Conservation (phyloP, 2,888 invertebrate species). For the Ommatoiulus sabulosus region DNA sequence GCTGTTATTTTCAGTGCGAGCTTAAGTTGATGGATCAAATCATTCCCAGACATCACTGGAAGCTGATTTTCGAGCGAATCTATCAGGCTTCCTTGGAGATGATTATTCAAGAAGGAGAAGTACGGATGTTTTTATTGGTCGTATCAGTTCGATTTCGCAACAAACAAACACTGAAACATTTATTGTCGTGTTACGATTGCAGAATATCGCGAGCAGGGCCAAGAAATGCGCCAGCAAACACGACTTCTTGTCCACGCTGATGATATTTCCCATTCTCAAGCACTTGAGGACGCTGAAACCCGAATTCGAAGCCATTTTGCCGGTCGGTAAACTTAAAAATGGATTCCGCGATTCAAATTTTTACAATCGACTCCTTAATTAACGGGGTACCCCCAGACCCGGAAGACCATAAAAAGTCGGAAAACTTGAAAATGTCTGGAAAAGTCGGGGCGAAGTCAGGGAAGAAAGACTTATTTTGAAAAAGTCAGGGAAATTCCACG, state of each 20-base stretch:
- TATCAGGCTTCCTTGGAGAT: conserved; percentile 86
- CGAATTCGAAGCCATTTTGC: conserved; percentile 82
- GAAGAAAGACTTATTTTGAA: too few species aligned
- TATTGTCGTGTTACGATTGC: conserved; percentile 48
- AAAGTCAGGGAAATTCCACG: too few species aligned
- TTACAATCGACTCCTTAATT: too few species aligned
- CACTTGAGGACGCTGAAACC: conserved; percentile 81
- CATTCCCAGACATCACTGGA: conserved; percentile 83
- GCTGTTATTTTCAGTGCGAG: conserved; percentile 74
- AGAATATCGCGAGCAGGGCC: conserved; percentile 80
- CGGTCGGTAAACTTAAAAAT: conserved; percentile 65
- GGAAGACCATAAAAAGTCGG: too few species aligned
- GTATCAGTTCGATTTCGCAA: not conserved
- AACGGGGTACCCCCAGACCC: too few species aligned
- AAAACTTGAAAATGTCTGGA: too few species aligned
- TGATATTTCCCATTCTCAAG: conserved; percentile 85
- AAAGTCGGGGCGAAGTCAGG: too few species aligned
- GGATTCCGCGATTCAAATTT: too few species aligned
- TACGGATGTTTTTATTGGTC: conserved; percentile 63
- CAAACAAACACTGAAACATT: not conserved
- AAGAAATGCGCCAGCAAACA: conserved; percentile 81
- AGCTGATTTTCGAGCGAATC: conserved; percentile 84
- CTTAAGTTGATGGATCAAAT: conserved; percentile 84
- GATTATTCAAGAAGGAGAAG: conserved; percentile 88
- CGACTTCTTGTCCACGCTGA: conserved; percentile 83